These are phyloP conservation scores for Hoplodrina blanda DNA, from an alignment of 2,888 invertebrate genomes.

Conservation along the genomic window DNA sequence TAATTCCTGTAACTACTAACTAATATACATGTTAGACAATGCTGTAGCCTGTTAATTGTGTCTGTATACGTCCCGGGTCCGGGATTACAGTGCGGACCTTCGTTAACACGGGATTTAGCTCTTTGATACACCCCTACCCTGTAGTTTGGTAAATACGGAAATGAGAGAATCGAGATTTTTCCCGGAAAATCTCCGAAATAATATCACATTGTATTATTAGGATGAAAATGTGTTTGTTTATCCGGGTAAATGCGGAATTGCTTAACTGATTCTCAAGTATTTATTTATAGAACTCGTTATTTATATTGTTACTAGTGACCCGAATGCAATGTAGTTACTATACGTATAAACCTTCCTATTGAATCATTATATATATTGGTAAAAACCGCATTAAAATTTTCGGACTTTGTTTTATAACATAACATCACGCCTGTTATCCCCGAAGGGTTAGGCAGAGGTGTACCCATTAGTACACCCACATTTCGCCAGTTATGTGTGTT, in stretches of 20 bases:
- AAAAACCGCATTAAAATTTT: too few relatives aligned
- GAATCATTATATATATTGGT: too few relatives aligned
- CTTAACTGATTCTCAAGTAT: background rate
- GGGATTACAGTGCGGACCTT: constrained; percentile 78
- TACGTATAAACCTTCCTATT: too few relatives aligned
- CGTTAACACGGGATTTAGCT: constrained; percentile 82
- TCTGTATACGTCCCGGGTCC: constrained; percentile 66
- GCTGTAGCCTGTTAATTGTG: constrained; percentile 78
- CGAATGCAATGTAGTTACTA: too few relatives aligned
- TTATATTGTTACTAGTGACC: background rate
- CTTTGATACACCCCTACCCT: constrained; percentile 70
- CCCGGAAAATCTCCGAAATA: constrained; percentile 32
- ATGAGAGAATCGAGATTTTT: constrained; percentile 58
- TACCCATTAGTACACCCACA: too few relatives aligned
- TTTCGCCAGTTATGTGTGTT: too few relatives aligned
- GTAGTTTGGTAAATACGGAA: constrained; percentile 59
- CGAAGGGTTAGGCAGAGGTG: too few relatives aligned
- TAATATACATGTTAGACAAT: constrained; percentile 65
- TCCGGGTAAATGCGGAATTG: constrained; percentile 5
- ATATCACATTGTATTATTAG: constrained; percentile 34
- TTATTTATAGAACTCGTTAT: background rate
- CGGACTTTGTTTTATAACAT: too few relatives aligned
- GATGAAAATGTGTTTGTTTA: constrained; percentile 32
- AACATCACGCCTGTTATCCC: too few relatives aligned
- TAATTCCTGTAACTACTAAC: constrained; percentile 59